Conservation (phyloP, 2,113 vertebrate species). For the Chinchilla lanigera region DNA sequence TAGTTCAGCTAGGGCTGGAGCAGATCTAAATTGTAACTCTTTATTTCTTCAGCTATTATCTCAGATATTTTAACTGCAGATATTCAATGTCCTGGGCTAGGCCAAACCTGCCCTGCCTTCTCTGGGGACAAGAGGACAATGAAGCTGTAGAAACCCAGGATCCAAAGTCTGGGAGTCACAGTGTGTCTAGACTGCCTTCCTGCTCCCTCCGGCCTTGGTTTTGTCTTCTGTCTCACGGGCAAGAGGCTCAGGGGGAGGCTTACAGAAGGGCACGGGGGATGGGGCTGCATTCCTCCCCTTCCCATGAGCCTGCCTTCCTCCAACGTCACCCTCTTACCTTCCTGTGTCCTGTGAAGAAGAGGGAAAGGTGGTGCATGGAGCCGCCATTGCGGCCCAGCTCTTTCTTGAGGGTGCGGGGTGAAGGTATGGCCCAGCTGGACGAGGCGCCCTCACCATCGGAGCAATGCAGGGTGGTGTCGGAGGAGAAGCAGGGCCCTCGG, state of each 20-base stretch:
- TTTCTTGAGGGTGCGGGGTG: slow-evolving; percentile 95
- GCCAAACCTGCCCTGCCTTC: neutral
- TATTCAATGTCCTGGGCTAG: neutral
- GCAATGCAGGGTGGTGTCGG: slow-evolving; percentile 96
- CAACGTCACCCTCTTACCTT: slow-evolving; percentile 88
- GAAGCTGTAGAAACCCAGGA: neutral
- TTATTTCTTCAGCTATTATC: neutral
- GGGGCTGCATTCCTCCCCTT: neutral
- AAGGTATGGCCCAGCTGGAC: slow-evolving; percentile 92
- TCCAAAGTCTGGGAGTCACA: neutral
- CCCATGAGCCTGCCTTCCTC: fast-evolving
- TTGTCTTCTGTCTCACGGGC: neutral
- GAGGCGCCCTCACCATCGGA: slow-evolving; percentile 85
- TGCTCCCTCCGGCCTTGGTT: neutral
- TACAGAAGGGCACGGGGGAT: neutral
- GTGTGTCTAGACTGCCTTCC: neutral
- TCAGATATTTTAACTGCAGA: neutral
- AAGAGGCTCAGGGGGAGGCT: neutral
- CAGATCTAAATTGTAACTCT: neutral
- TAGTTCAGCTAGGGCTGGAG: neutral
- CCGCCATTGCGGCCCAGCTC: slow-evolving; percentile 94
- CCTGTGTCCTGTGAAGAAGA: slow-evolving; percentile 94
- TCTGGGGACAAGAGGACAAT: neutral
- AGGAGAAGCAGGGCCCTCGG: slow-evolving; percentile 93
- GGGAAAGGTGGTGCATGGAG: slow-evolving; percentile 95